Base-by-base conservation (phyloP, 2,888 invertebrate genomes). In the Cerceris rybyensis region DNA sequence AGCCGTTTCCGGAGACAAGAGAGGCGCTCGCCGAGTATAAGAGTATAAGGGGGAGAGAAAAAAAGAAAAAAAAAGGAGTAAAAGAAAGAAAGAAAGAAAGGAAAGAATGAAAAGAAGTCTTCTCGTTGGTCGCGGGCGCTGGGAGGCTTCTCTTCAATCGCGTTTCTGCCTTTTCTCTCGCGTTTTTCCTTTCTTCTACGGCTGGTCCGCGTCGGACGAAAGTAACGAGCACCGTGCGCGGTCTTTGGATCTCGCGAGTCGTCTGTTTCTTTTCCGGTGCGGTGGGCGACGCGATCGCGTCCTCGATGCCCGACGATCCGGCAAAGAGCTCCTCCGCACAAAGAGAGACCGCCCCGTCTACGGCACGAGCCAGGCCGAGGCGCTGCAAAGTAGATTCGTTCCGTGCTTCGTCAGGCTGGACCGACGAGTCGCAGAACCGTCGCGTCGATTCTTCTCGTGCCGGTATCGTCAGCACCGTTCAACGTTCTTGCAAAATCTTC, bases 1-100 rank as follows among this genome's bases (percentile, higher is more conserved):
- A 43, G 61, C 42, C 65, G 69, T 70, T 63, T 70, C 58, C 17
- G 16, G 66, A 50, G 68, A 78, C 70, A 70, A 70, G 70, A 41
- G 46, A 41, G 49, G 13, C 41, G 57, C 17, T n/a, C 66, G 55
- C n/a, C 9, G 6, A 52, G 7, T 28, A 49, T 9, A 58, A 46
- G 11, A 43, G 41, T 11, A 16, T 49, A n/a, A n/a, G 54, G 50
- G 9, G 63, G 41, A 54, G 39, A 28, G 17, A 7, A 39, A 50
- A 17, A 64, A 52, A 43, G 46, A n/a, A 14, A 59, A 41, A 13
- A 39, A 42, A 9, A 6, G 13, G 59, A n/a, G 9, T 14, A 50
- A 43, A 59, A 7, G 43, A 39, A 57, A 58, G 14, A 66, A 57
- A 42, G 14, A n/a, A 13, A n/a, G 42, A n/a, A 7, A 14, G 52